Evolutionary conservation across 2,888 invertebrate species (phyloP), one percentile per base, ranked within the genome.

Genomic region (Gastrophysa polygoni): DNA sequence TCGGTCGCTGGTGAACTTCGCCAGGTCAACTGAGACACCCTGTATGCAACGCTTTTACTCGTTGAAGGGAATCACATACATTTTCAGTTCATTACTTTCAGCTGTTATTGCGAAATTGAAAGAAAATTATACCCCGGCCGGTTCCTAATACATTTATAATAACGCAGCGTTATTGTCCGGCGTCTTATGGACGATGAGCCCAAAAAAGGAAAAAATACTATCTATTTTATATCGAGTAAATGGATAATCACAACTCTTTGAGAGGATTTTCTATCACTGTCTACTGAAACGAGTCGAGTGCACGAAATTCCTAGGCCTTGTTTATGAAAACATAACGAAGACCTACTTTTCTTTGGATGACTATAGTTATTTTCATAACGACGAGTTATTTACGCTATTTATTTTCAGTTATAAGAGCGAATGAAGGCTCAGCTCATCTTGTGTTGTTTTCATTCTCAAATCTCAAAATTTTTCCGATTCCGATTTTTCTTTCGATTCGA

Each of bases 191-290:
- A 11, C 38, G 10, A n/a, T 38, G 38, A 14, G 14, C 7, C 38
- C 14, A 38, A 38, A 38, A 7, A 38, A 38, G 38, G 38, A 38
- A 38, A 38, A 38, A 38, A 38, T 14, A 3, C 38, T 11, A 38
- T 38, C 38, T 14, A 38, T 38, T 38, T 38, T 38, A 38, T 38
- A 38, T 38, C 38, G 14, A 38, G 38, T 38, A 38, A 38, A 38
- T 38, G 38, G 38, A 38, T 38, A 38, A 38, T 38, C 38, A 38
- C 38, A 38, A 38, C 38, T 14, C 38, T 38, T 38, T 38, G 38
- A 38, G 38, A 38, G n/a, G 3, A 38, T 38, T 38, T 38, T 38
- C 38, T 38, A 14, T 38, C 38, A 38, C 38, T 38, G 14, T 38
- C 6, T 2, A 38, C n/a, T 14, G 14, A 38, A n/a, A 14, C 7